Percentiles rank a stretch among this genome's conserved stretches.
Conservation (phyloP, 2,888 invertebrate species). For the Luperina testacea region DNA sequence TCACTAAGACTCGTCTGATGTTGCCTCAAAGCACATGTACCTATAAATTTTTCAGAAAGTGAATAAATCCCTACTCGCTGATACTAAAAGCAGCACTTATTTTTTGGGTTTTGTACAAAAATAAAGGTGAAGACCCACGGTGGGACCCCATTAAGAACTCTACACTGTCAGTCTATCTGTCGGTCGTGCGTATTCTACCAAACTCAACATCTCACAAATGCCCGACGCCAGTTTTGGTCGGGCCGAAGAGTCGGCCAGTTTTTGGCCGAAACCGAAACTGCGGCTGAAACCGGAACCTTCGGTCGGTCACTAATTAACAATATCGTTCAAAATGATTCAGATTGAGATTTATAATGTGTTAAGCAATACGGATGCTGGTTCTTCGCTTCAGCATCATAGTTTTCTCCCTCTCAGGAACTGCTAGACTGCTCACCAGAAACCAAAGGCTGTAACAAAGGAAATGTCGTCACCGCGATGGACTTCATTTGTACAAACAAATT, state of each 20-base stretch:
- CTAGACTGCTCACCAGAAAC: slow-evolving; percentile 65
- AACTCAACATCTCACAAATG: not conserved
- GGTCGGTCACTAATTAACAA: not conserved
- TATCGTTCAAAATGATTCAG: not conserved
- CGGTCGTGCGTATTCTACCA: not conserved
- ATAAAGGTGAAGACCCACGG: too few species aligned
- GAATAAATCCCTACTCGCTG: too few species aligned
- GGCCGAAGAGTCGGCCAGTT: not conserved
- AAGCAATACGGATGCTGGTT: not conserved
- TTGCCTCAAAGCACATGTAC: too few species aligned
- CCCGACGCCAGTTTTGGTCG: not conserved
- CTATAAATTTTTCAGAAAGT: too few species aligned
- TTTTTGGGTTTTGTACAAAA: too few species aligned
- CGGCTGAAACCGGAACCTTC: not conserved
- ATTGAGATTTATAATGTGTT: not conserved
- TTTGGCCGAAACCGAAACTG: not conserved
- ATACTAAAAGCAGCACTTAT: too few species aligned
- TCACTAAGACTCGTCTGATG: too few species aligned
- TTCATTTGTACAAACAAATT: slow-evolving; percentile 30
- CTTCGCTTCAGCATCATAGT: not conserved
- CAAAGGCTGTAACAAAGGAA: slow-evolving; percentile 48
- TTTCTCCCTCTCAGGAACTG: slow-evolving; percentile 65
- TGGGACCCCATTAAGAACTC: too few species aligned
- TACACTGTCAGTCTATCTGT: too few species aligned
- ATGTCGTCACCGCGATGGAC: slow-evolving; percentile 45